Evolutionary conservation across 2,888 invertebrate species (phyloP).

Genomic region (Chymomyza caudatula): DNA sequence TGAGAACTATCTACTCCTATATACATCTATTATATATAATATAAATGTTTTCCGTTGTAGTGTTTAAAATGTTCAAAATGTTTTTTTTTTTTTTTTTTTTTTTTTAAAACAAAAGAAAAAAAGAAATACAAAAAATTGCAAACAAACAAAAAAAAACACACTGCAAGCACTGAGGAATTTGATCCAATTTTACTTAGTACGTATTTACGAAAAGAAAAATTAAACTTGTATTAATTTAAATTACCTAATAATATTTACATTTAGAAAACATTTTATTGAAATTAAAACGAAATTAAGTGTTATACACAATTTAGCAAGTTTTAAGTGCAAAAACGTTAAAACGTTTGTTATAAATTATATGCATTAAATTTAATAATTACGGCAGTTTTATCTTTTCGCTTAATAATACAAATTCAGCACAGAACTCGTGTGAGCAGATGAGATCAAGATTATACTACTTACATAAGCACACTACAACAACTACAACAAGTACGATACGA

Average conservation of each 20-base stretch:
- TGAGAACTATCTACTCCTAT: too few relatives aligned
- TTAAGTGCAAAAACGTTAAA: neutral
- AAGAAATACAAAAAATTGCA: slow-evolving; percentile 33
- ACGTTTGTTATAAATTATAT: neutral
- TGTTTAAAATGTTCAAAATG: slow-evolving; percentile 14
- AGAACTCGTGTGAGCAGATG: neutral
- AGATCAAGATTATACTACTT: neutral
- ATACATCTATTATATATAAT: slow-evolving; percentile 13
- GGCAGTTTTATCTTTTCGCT: neutral
- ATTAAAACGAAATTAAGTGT: slow-evolving; percentile 10
- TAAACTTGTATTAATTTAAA: slow-evolving; percentile 39
- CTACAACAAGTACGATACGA: too few relatives aligned
- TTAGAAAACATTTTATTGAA: slow-evolving; percentile 16
- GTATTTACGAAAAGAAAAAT: slow-evolving; percentile 47
- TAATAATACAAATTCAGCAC: neutral
- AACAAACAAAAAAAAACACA: slow-evolving; percentile 64
- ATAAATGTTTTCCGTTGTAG: neutral
- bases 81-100: neutral
- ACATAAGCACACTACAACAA: neutral
- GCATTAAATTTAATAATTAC: neutral
- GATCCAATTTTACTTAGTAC: slow-evolving; percentile 76
- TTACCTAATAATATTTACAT: slow-evolving; percentile 8
- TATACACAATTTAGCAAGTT: slow-evolving; percentile 1
- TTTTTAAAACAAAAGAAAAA: slow-evolving; percentile 9
- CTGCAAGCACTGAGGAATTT: slow-evolving; percentile 79